phyloP scores from a whole-genome alignment of 2,888 invertebrate genomes.

The Dilophus febrilis region DNA sequence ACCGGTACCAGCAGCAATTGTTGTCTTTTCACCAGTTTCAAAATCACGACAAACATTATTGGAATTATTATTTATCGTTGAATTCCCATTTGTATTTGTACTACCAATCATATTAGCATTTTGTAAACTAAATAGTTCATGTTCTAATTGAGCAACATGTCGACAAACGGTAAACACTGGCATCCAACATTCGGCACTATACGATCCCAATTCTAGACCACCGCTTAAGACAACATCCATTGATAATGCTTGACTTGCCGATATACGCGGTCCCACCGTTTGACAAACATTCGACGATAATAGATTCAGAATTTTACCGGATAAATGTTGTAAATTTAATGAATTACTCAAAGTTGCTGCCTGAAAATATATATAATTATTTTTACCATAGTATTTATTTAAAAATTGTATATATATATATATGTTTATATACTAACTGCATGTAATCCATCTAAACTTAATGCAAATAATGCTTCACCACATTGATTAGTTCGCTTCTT shows the following conservation, averaged over 20 bases:
- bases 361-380: slow-evolving; percentile 23
- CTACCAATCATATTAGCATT: slow-evolving; percentile 22
- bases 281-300: slow-evolving; percentile 81
- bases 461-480: slow-evolving; percentile 63
- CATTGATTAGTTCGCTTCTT: slow-evolving; percentile 35
- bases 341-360: slow-evolving; percentile 82
- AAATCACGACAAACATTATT: slow-evolving; percentile 25
- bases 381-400: too few species aligned
- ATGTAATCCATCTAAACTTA: slow-evolving; percentile 77
- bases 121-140: slow-evolving; percentile 73
- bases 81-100: slow-evolving; percentile 24
- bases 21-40: slow-evolving; percentile 26
- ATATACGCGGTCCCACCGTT: slow-evolving; percentile 54
- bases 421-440: slow-evolving; percentile 48
- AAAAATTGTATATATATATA: too few species aligned
- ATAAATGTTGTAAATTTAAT: slow-evolving; percentile 73
- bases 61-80: slow-evolving; percentile 22
- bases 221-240: slow-evolving; percentile 78
- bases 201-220: slow-evolving; percentile 80
- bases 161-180: slow-evolving; percentile 89
- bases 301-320: slow-evolving; percentile 75
- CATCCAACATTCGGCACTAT: slow-evolving; percentile 88
- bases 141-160: slow-evolving; percentile 82
- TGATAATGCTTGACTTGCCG: slow-evolving; percentile 79
- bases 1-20: slow-evolving; percentile 32